Base-by-base conservation (phyloP, 1,140 invertebrate genomes). In the Neocloeon triangulifer region DNA sequence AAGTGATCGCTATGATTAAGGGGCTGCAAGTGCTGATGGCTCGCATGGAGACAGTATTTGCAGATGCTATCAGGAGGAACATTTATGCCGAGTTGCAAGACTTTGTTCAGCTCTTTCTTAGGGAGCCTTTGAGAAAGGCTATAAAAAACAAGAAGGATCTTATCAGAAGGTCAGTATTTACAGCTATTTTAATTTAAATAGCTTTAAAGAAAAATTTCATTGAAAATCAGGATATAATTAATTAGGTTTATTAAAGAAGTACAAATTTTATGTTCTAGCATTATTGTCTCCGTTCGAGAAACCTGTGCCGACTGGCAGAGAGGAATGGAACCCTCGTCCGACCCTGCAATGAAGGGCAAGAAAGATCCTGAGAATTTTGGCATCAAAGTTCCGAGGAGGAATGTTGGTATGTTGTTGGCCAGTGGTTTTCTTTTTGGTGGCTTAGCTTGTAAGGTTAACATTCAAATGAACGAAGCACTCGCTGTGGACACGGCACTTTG, bases 1-100 rank as follows among this genome's bases (percentile, higher is more conserved):
- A 98, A 61, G 81, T 96, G 12, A 95, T 98, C 42, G 88, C 92
- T 1, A 97, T 98, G 91, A 95, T 98, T 40, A 99, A 98, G 61
- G 91, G 92, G 2, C 61, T 99, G 6, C 94, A 99, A 58, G 81
- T 94, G 19, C 55, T 98, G 23, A 91, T 99, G 82, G 77, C 86
- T 4, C 62, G 91, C 28, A 96, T 98, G 73, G 94, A 98, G 59
- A 88, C 86, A 0, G 85, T 95, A 1, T 91, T 98, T 49, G 85
- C 85, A 19, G 89, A 96, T 52, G 86, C 92, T 0, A 96, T 97
- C 25, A 58, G 89, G 19, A 58, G 81, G 20, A 82, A 88, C 51
- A 91, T 98, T 41, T 98, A 97, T 56, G 75, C 88, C 0, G 88
- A 96, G 49, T 57, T 99, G 21, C 95, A 99, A 61, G 86, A 94